A percentile compares a stretch with the other conserved stretches of the same genome.
phyloP scores from a whole-genome alignment of 2,113 vertebrate species.

The Nasalis larvatus region DNA sequence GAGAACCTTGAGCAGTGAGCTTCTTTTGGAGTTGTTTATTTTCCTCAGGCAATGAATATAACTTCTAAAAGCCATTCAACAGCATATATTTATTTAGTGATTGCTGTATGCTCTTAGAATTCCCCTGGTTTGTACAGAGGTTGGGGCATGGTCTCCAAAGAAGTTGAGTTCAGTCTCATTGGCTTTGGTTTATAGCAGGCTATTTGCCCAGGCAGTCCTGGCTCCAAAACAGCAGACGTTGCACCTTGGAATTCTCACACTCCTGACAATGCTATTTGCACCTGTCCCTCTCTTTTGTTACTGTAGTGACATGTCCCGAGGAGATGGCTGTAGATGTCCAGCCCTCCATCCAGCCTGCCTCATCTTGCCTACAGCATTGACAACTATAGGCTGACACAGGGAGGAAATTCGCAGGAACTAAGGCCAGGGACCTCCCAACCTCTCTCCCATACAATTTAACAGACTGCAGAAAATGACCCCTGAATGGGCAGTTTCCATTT shows the following conservation, averaged over 20 bases:
- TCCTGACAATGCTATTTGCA: neutral
- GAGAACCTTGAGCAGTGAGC: neutral
- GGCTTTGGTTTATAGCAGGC: neutral
- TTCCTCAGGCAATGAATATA: neutral
- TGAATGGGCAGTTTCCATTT: conserved; percentile 11
- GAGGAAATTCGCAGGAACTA: neutral
- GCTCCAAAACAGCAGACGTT: neutral
- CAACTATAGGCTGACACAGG: neutral
- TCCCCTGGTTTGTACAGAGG: neutral
- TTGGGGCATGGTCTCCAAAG: neutral
- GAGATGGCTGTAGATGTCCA: neutral
- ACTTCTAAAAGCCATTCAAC: neutral
- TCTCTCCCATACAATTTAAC: neutral
- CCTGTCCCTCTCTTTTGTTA: neutral
- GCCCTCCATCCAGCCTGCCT: neutral
- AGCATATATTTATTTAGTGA: neutral
- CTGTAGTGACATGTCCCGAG: neutral
- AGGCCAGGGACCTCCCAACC: neutral
- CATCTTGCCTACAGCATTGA: neutral
- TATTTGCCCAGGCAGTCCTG: neutral
- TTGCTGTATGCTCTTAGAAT: neutral
- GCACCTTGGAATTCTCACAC: neutral
- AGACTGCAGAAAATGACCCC: neutral
- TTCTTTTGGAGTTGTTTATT: neutral
- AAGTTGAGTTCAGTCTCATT: neutral